Conservation (phyloP, 2,113 vertebrate genomes). For the Chamaea fasciata region DNA sequence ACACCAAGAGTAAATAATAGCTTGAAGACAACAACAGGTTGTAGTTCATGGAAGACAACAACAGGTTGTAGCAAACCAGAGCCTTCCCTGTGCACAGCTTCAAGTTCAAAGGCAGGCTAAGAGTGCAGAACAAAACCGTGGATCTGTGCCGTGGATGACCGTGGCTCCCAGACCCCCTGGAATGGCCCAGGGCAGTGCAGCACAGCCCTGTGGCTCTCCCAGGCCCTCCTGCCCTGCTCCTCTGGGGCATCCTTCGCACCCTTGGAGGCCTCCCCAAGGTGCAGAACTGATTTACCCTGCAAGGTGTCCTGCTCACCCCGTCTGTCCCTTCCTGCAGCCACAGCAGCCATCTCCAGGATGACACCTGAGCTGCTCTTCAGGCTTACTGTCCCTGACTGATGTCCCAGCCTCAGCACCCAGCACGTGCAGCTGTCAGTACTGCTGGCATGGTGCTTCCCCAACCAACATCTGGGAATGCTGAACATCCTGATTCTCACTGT, state of each 20-base stretch:
- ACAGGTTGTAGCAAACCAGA: not conserved
- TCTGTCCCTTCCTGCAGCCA: not conserved
- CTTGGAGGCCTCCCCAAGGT: not conserved
- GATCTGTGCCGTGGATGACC: not conserved
- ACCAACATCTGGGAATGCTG: accelerated
- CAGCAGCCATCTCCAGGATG: not conserved
- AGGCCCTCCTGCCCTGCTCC: not conserved
- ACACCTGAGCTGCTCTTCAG: not conserved
- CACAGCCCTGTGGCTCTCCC: not conserved
- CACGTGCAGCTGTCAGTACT: not conserved
- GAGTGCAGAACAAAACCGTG: not conserved
- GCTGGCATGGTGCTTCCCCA: not conserved
- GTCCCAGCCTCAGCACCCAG: not conserved
- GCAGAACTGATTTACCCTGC: slow-evolving; percentile 9
- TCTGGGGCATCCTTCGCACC: not conserved
- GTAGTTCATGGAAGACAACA: not conserved
- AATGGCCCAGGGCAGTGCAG: not conserved
- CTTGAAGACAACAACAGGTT: not conserved
- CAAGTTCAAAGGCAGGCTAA: not conserved
- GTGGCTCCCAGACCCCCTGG: not conserved
- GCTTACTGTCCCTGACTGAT: not conserved
- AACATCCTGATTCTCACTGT: not conserved
- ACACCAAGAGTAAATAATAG: not conserved
- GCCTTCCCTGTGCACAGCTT: not conserved
- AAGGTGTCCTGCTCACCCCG: not conserved